Conservation (phyloP, 1,140 invertebrate species). For the Pogonognathellus flavescens region DNA sequence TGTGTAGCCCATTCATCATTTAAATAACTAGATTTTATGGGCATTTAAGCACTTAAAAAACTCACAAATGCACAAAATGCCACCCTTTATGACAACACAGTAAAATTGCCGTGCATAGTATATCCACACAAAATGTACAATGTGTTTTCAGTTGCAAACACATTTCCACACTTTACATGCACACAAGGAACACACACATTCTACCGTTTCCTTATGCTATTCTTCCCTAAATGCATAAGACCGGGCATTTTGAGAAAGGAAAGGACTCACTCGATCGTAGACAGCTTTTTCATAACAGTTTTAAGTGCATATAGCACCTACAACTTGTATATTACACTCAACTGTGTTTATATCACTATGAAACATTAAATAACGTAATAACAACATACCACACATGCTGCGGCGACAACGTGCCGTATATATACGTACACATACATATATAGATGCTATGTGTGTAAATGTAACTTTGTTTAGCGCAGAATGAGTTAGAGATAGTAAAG, state of each 20-base stretch:
- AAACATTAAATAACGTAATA: no score
- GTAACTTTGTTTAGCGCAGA: not conserved
- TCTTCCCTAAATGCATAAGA: no score
- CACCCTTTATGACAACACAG: slow-evolving; percentile 29
- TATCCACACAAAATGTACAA: slow-evolving; percentile 24
- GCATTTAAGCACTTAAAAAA: slow-evolving; percentile 28
- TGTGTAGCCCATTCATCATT: slow-evolving; percentile 17
- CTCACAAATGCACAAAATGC: slow-evolving; percentile 16
- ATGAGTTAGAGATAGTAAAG: slow-evolving; percentile 26
- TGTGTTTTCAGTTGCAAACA: slow-evolving; percentile 8
- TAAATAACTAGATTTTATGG: slow-evolving; percentile 28
- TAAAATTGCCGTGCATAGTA: not conserved
- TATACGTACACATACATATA: not conserved
- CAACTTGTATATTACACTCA: no score
- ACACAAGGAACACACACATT: no score
- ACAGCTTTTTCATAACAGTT: no score
- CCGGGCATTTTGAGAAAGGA: no score
- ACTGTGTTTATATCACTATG: no score
- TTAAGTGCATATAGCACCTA: no score
- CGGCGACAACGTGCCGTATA: not conserved
- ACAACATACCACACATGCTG: no score
- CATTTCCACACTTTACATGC: not conserved
- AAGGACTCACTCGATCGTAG: no score
- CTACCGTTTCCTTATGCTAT: no score
- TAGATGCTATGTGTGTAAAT: not conserved